A percentile compares a stretch with the other conserved stretches of the same genome.
These are phyloP conservation scores for Apotomis betuletana DNA, from an alignment of 2,888 invertebrate genomes.

Conservation along the genomic window DNA sequence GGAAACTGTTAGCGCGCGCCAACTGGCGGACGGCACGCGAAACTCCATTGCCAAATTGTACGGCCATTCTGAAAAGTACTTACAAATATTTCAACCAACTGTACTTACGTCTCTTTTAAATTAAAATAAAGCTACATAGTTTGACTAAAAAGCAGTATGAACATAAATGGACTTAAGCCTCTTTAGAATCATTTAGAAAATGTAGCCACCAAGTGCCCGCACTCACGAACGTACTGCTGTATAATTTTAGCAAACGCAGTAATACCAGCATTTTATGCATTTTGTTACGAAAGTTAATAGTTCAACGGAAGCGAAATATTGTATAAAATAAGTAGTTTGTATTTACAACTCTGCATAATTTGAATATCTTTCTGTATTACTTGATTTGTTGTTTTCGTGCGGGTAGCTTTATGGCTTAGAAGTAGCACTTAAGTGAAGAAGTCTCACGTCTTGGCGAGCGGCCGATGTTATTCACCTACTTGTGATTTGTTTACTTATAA, in stretches of 20 bases:
- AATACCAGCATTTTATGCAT: conserved; percentile 35
- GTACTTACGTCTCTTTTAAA: conserved; percentile 14
- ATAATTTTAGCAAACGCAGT: conserved; percentile 43
- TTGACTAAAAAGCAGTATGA: no score
- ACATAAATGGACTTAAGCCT: neutral
- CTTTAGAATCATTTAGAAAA: neutral
- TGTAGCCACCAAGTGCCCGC: conserved; percentile 9
- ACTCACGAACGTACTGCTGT: conserved; percentile 21
- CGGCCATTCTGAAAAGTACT: neutral
- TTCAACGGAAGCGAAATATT: conserved; percentile 16
- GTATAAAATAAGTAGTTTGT: conserved; percentile 14
- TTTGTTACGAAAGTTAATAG: conserved; percentile 27
- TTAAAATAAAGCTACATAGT: no score
- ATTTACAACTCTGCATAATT: conserved; percentile 14
- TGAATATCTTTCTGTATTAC: conserved; percentile 10
- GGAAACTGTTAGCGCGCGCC: conserved; percentile 54
- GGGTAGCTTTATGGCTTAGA: neutral
- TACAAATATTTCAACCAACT: conserved; percentile 2
- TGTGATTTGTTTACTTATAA: no score
- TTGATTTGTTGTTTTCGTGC: conserved; percentile 1
- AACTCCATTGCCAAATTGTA: conserved; percentile 46
- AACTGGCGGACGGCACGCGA: conserved; percentile 57
- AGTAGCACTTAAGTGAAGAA: neutral
- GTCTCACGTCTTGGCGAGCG: no score
- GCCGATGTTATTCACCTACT: no score